Evolutionary conservation across 2,797 vertebrate species (phyloP).

Genomic region (Pseudopleuronectes americanus): DNA sequence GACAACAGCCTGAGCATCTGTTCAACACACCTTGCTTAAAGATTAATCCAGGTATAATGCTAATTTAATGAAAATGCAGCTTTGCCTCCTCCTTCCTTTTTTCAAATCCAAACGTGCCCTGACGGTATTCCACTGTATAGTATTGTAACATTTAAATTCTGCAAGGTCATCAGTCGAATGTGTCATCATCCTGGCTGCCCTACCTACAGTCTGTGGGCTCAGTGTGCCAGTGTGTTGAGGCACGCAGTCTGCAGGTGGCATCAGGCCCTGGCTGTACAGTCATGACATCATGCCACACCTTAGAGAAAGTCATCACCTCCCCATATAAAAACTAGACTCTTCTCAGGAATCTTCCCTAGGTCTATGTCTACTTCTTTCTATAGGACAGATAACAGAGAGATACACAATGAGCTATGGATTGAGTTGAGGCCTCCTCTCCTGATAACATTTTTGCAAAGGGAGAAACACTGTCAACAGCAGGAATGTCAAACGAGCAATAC

Average conservation of each 20-base stretch:
- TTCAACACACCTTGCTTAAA: constrained; percentile 45
- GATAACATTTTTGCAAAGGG: neutral
- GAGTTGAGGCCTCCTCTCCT: neutral
- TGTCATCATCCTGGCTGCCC: constrained; percentile 10
- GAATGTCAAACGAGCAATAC: neutral
- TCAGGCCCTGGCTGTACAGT: constrained; percentile 19
- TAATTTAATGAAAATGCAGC: constrained; percentile 54
- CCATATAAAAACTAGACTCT: neutral
- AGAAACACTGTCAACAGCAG: constrained; percentile 14
- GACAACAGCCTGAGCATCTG: constrained; percentile 48
- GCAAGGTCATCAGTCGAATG: neutral
- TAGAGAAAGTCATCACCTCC: constrained; percentile 20
- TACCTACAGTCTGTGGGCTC: no score
- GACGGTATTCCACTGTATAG: neutral
- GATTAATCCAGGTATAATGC: constrained; percentile 44
- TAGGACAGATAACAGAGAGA: neutral
- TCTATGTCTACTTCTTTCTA: neutral
- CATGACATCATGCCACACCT: constrained; percentile 51
- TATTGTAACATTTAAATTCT: neutral
- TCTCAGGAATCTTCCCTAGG: neutral
- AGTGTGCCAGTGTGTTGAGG: constrained; percentile 22
- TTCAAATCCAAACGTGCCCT: constrained; percentile 10
- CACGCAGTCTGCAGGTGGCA: constrained; percentile 23
- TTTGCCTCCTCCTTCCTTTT: constrained; percentile 10
- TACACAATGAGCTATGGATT: neutral